Percentiles rank a stretch among this genome's conserved stretches.
These are phyloP conservation scores for Arctocebus calabarensis DNA, from an alignment of 2,797 vertebrate species.

Conservation along the genomic window DNA sequence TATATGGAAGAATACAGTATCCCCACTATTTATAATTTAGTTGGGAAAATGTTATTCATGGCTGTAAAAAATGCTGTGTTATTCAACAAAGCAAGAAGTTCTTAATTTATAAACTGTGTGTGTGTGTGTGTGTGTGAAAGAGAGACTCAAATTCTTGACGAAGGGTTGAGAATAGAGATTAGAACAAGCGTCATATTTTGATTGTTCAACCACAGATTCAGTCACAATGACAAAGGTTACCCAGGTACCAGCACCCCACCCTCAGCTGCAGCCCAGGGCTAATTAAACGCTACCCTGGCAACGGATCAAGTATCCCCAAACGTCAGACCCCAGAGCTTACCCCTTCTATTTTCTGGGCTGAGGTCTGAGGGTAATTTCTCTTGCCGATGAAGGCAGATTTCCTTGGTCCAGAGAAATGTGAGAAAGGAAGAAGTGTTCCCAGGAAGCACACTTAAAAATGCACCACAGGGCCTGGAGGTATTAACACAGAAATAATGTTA, in stretches of 20 bases:
- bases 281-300: constrained; percentile 83
- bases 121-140: background rate
- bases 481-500: constrained; percentile 46
- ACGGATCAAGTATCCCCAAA: constrained; percentile 70
- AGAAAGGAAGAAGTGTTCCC: constrained; percentile 38
- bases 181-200: constrained; percentile 22
- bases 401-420: constrained; percentile 12
- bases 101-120: constrained; percentile 31
- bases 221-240: constrained; percentile 67
- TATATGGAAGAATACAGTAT: background rate
- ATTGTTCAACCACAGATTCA: constrained; percentile 63
- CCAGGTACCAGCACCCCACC: constrained; percentile 68
- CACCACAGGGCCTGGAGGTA: background rate
- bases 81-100: constrained; percentile 13
- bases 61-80: background rate
- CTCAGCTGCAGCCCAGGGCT: constrained; percentile 71
- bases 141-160: constrained; percentile 48
- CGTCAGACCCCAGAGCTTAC: constrained; percentile 68
- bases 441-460: constrained; percentile 46
- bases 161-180: constrained; percentile 37
- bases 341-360: constrained; percentile 74
- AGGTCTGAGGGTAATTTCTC: constrained; percentile 45
- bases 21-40: background rate
- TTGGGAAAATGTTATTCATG: background rate
- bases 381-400: constrained; percentile 72